A percentile compares a stretch with the other conserved stretches of the same genome.
phyloP scores from a whole-genome alignment of 2,888 invertebrate genomes.

The Crocallis elinguaria region DNA sequence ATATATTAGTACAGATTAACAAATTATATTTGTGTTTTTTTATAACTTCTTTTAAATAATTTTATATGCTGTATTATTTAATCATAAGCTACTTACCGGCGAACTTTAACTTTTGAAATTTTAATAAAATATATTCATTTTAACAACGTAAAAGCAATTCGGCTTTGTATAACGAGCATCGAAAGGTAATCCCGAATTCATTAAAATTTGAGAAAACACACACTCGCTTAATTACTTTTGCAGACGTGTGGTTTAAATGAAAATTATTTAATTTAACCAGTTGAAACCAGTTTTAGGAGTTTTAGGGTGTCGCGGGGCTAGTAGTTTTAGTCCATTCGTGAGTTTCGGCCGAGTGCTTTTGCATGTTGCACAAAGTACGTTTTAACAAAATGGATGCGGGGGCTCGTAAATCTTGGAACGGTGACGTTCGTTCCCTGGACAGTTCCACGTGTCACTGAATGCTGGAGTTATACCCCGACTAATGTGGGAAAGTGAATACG shows the following conservation, averaged over 20 bases:
- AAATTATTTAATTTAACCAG: slow-evolving; percentile 10
- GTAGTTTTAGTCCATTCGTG: slow-evolving; percentile 41
- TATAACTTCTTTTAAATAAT: no score
- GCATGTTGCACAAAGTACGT: slow-evolving; percentile 70
- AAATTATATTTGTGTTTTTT: no score
- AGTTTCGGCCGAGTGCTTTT: slow-evolving; percentile 55
- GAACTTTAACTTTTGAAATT: no score
- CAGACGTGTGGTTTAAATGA: not conserved
- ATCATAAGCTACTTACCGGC: not conserved
- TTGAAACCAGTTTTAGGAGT: slow-evolving; percentile 20
- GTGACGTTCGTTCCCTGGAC: slow-evolving; percentile 49
- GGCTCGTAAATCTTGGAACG: slow-evolving; percentile 68
- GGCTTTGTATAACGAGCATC: not conserved
- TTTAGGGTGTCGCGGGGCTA: slow-evolving; percentile 31
- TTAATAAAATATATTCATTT: not conserved
- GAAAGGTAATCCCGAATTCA: not conserved
- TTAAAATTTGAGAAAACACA: not conserved
- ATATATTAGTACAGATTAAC: no score
- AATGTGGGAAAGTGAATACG: slow-evolving; percentile 13
- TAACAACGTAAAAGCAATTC: not conserved
- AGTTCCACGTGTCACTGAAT: slow-evolving; percentile 29
- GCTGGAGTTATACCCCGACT: slow-evolving; percentile 17
- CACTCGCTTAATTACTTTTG: not conserved
- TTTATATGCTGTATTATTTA: no score
- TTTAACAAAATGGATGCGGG: slow-evolving; percentile 68